Evolutionary conservation across 1,140 invertebrate species (phyloP).

Genomic region (Galleria mellonella): DNA sequence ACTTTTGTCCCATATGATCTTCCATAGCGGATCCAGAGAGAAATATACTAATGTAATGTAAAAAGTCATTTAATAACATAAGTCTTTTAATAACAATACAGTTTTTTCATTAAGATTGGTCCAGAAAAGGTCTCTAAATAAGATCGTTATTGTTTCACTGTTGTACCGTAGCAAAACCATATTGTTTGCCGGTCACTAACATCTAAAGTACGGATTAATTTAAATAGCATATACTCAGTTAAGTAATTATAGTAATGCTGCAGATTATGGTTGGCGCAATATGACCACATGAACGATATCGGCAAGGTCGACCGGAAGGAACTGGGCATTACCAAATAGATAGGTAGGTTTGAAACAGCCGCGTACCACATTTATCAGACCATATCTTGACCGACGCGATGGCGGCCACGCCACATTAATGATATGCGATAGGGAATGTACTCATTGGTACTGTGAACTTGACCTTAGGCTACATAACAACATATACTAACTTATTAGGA

Average conservation of each 20-base stretch:
- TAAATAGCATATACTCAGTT: background rate
- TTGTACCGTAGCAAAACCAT: too few species aligned
- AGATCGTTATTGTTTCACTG: too few species aligned
- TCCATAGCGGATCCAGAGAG: too few species aligned
- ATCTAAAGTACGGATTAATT: too few species aligned
- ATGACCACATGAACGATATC: constrained; percentile 16
- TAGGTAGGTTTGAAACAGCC: constrained; percentile 22
- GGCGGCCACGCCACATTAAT: constrained; percentile 15
- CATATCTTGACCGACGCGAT: constrained; percentile 21
- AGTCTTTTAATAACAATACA: too few species aligned
- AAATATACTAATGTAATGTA: too few species aligned
- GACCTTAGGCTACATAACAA: constrained; percentile 9
- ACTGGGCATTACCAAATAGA: constrained; percentile 47
- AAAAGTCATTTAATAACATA: too few species aligned
- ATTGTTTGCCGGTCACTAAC: too few species aligned
- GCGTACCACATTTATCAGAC: constrained; percentile 38
- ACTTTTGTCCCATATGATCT: too few species aligned
- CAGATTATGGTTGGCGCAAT: constrained; percentile 3
- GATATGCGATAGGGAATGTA: constrained; percentile 13
- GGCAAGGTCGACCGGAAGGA: constrained; percentile 56
- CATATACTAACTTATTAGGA: too few species aligned
- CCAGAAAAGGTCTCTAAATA: too few species aligned
- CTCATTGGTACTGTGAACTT: constrained; percentile 12
- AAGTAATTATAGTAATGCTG: background rate
- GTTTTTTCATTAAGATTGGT: too few species aligned